These are phyloP conservation scores for Agelaius phoeniceus DNA, from an alignment of 2,113 vertebrate species.

Conservation along the genomic window DNA sequence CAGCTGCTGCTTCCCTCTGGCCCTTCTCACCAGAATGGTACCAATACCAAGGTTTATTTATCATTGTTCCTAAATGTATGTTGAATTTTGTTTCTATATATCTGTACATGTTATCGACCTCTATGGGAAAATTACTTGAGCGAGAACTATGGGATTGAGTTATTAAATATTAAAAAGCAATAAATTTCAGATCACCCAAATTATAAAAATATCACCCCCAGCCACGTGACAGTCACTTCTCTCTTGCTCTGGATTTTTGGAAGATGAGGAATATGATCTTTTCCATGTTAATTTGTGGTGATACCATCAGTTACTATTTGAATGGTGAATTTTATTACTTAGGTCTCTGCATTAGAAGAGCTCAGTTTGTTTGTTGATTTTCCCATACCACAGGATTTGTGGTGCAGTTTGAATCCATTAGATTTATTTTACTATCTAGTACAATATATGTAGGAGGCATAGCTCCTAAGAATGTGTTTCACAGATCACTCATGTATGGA, in stretches of 20 bases:
- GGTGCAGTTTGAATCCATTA: background rate
- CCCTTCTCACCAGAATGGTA: background rate
- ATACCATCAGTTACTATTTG: background rate
- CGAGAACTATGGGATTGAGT: background rate
- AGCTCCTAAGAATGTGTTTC: background rate
- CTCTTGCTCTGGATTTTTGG: background rate
- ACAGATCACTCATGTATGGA: slow-evolving; percentile 41
- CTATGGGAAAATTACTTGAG: background rate
- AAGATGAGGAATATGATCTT: background rate
- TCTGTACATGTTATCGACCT: background rate
- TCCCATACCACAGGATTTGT: background rate
- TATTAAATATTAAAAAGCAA: slow-evolving; percentile 34
- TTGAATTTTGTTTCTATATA: background rate
- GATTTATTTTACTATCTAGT: background rate
- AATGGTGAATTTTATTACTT: background rate
- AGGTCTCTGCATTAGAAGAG: background rate
- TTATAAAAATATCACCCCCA: slow-evolving; percentile 3
- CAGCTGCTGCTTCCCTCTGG: background rate
- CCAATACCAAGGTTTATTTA: background rate
- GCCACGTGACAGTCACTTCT: background rate
- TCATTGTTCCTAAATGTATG: background rate
- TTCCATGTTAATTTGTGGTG: slow-evolving; percentile 21
- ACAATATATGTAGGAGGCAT: background rate
- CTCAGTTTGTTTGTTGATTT: background rate
- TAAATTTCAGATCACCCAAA: slow-evolving; percentile 32